Evolutionary conservation across 2,888 invertebrate species (phyloP).

Genomic region (Penaeus monodon): DNA sequence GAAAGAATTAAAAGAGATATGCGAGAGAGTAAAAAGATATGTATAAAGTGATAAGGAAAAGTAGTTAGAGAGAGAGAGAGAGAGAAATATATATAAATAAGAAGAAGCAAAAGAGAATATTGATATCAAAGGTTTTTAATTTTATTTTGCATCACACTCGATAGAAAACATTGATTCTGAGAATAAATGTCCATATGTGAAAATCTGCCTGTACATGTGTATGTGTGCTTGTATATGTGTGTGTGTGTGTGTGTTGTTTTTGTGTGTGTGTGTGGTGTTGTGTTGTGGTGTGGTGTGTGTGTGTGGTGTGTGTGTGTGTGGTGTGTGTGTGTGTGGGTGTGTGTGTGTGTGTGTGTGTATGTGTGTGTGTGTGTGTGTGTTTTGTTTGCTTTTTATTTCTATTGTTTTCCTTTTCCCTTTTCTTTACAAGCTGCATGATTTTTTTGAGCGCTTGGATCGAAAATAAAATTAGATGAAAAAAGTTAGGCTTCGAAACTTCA

Average conservation of each 20-base stretch:
- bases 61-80: no score
- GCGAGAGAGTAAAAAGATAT: no score
- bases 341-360: background rate
- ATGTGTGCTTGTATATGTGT: background rate
- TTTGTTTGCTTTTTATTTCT: no score
- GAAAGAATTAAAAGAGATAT: no score
- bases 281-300: slow-evolving; percentile 10
- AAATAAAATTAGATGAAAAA: no score
- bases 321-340: background rate
- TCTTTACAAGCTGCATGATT: background rate
- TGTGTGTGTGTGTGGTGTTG: background rate
- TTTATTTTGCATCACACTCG: background rate
- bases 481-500: no score
- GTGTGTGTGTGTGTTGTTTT: no score
- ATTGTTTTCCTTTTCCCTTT: background rate
- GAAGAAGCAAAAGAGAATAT: no score
- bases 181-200: background rate
- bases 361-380: background rate
- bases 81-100: no score
- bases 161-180: background rate
- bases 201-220: background rate
- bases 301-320: slow-evolving; percentile 1
- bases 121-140: no score
- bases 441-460: no score
- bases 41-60: no score